Evolutionary conservation across 2,113 vertebrate genomes (phyloP).

Genomic region (Colossoma macropomum): DNA sequence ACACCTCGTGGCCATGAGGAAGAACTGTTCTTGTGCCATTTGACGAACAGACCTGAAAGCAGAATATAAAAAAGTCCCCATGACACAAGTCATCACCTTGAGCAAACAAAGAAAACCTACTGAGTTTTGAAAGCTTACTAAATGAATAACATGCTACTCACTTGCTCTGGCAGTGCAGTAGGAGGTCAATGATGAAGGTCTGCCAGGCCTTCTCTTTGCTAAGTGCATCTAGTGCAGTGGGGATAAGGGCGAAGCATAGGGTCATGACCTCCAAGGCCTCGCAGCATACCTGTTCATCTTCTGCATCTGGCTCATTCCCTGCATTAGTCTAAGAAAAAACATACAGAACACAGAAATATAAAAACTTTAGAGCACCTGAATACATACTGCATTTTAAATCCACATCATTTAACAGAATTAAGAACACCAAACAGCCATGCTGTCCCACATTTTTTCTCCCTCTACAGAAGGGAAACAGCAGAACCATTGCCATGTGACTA

Average conservation of each 20-base stretch:
- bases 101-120: not conserved
- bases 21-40: conserved; percentile 98
- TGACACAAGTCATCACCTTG: not conserved
- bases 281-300: conserved; percentile 98
- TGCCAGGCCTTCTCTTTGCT: conserved; percentile 99
- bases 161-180: conserved; percentile 99
- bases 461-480: no score
- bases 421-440: no score
- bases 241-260: conserved; percentile 96
- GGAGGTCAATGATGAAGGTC: conserved; percentile 96
- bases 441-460: no score
- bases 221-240: conserved; percentile 94
- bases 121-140: not conserved
- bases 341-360: not conserved
- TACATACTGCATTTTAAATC: not conserved
- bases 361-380: not conserved
- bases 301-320: conserved; percentile 91
- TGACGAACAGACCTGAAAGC: conserved; percentile 91
- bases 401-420: not conserved
- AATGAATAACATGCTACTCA: conserved; percentile 71
- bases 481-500: no score
- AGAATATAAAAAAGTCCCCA: not conserved
- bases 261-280: conserved; percentile 99
- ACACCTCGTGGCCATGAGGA: conserved; percentile 98
- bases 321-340: conserved; percentile 86